phyloP scores from a whole-genome alignment of 2,797 vertebrate genomes.

The Mergus octosetaceus region DNA sequence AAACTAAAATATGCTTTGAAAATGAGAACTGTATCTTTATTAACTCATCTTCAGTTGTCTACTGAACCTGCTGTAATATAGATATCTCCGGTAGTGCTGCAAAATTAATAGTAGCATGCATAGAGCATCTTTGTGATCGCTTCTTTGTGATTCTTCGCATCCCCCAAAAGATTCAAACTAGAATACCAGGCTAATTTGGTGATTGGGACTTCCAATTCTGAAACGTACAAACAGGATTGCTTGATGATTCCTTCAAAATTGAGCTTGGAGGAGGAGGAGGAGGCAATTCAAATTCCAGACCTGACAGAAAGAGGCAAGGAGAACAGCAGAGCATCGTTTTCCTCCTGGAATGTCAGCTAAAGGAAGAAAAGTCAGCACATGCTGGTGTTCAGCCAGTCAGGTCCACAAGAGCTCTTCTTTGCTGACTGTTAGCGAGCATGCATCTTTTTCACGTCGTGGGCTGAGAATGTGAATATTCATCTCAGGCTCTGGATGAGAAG shows the following conservation, averaged over 20 bases:
- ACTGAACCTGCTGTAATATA: neutral
- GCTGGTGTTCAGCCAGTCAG: neutral
- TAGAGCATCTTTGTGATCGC: neutral
- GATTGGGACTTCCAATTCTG: neutral
- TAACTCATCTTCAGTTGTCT: neutral
- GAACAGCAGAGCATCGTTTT: constrained; percentile 2
- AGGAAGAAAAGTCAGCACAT: neutral
- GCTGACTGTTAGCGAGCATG: neutral
- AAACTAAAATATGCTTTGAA: neutral
- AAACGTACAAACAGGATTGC: neutral
- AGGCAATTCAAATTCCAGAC: neutral
- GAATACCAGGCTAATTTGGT: neutral
- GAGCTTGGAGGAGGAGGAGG: neutral
- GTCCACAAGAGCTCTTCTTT: neutral
- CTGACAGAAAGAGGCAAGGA: constrained; percentile 1
- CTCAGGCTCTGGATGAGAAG: neutral
- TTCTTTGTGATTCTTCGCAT: neutral
- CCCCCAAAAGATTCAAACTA: neutral
- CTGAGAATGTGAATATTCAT: constrained; percentile 1
- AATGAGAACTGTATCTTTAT: neutral
- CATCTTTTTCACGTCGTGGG: neutral
- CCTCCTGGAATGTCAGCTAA: neutral
- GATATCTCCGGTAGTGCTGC: neutral
- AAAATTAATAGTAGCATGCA: neutral
- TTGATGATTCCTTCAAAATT: neutral